Percentiles rank a stretch among this genome's conserved stretches.
These are phyloP conservation scores for Hycleus cichorii DNA, from an alignment of 1,140 invertebrate genomes.

Conservation along the genomic window DNA sequence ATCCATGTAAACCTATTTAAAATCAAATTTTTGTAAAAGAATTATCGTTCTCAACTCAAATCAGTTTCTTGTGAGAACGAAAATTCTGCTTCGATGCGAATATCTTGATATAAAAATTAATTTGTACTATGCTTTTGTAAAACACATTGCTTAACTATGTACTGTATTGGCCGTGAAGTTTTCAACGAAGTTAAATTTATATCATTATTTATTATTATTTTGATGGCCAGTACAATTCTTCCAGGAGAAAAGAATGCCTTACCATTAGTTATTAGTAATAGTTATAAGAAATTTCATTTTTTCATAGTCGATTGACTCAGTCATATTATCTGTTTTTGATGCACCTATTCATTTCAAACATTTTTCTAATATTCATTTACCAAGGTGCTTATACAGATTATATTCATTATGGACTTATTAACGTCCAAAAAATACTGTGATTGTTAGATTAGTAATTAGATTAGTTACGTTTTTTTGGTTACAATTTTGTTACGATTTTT, in stretches of 20 bases:
- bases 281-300: slow-evolving; percentile 5
- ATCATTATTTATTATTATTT: slow-evolving; percentile 4
- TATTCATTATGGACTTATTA: slow-evolving; percentile 2
- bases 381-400: slow-evolving; percentile 9
- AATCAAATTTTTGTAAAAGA: too few relatives aligned
- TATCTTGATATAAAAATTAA: not conserved
- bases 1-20: too few relatives aligned
- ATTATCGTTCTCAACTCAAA: too few relatives aligned
- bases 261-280: slow-evolving; percentile 10
- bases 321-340: slow-evolving; percentile 4
- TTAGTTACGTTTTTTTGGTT: slow-evolving; percentile 3
- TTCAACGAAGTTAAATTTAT: slow-evolving; percentile 1
- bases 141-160: slow-evolving; percentile 13
- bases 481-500: not conserved
- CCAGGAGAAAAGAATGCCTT: slow-evolving; percentile 8
- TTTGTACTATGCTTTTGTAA: slow-evolving; percentile 5
- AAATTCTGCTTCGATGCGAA: too few relatives aligned
- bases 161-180: slow-evolving; percentile 9
- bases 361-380: slow-evolving; percentile 7
- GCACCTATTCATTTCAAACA: slow-evolving; percentile 1
- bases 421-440: slow-evolving; percentile 8
- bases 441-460: slow-evolving; percentile 13
- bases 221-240: slow-evolving; percentile 10
- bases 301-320: not conserved
- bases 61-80: too few relatives aligned